Percentiles rank a stretch among this genome's conserved stretches.
Conservation (phyloP, 1,140 invertebrate species). For the Drosophila malerkotliana region DNA sequence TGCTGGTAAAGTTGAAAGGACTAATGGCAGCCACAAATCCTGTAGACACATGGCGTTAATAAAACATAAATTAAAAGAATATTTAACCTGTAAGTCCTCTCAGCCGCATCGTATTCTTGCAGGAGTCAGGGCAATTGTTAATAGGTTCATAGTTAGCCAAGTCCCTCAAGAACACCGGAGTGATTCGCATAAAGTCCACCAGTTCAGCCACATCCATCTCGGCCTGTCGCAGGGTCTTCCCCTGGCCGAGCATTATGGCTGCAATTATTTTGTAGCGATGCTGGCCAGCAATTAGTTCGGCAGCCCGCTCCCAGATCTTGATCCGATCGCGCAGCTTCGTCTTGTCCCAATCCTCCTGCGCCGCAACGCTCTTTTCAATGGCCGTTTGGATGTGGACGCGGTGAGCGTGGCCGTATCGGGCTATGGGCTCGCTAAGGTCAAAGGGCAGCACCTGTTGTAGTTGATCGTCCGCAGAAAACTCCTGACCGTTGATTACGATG, state of each 20-base stretch:
- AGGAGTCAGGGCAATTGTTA: conserved; percentile 86
- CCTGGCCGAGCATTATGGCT: conserved; percentile 98
- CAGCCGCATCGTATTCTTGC: conserved; percentile 92
- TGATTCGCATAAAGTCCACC: conserved; percentile 97
- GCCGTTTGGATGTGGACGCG: conserved; percentile 92
- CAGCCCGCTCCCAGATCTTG: conserved; percentile 92
- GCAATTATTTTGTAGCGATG: conserved; percentile 95
- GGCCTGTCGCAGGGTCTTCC: conserved; percentile 97
- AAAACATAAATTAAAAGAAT: not conserved
- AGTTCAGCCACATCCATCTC: conserved; percentile 99
- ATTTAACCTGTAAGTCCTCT: conserved; percentile 85
- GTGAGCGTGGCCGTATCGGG: conserved; percentile 88
- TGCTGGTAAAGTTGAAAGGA: conserved; percentile 99
- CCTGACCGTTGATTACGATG: conserved; percentile 94
- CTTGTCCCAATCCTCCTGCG: conserved; percentile 93
- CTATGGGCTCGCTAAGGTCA: conserved; percentile 38
- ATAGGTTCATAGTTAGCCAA: conserved; percentile 91
- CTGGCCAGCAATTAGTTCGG: conserved; percentile 93
- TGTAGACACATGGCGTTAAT: conserved; percentile 85
- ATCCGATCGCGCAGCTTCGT: conserved; percentile 91
- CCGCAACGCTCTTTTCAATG: conserved; percentile 89
- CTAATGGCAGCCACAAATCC: conserved; percentile 99
- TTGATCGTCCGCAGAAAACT: conserved; percentile 87
- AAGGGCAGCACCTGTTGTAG: conserved; percentile 44
- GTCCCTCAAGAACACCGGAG: conserved; percentile 93